Percentiles rank a stretch among this genome's conserved stretches.
phyloP scores from a whole-genome alignment of 2,797 vertebrate species.

The Ceryle rudis region DNA sequence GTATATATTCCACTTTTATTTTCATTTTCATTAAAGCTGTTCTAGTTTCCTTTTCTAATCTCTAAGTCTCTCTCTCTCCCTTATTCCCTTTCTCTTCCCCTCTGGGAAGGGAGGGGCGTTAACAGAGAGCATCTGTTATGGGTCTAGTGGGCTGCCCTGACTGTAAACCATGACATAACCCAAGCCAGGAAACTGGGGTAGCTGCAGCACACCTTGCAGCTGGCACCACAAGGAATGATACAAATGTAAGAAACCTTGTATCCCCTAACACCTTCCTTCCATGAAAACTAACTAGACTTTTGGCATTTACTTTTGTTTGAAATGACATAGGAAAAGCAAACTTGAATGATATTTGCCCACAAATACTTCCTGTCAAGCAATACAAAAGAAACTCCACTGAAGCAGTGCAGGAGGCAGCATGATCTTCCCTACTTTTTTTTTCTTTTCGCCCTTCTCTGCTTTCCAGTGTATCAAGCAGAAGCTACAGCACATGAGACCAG shows the following conservation, averaged over 20 bases:
- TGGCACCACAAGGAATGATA: background rate
- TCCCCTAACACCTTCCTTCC: background rate
- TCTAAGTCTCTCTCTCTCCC: too few relatives aligned
- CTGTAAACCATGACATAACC: too few relatives aligned
- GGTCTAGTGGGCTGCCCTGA: too few relatives aligned
- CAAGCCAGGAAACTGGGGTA: background rate
- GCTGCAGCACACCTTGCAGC: background rate
- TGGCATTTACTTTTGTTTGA: constrained; percentile 12
- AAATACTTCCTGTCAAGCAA: background rate
- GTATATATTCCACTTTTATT: too few relatives aligned
- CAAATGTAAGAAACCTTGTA: background rate
- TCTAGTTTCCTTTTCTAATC: too few relatives aligned
- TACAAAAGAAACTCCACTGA: background rate
- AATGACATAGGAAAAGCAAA: background rate
- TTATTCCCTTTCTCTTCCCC: too few relatives aligned
- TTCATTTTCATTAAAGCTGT: too few relatives aligned
- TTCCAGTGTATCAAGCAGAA: background rate
- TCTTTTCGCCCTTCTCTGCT: background rate
- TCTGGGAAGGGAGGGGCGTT: too few relatives aligned
- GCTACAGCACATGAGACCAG: background rate
- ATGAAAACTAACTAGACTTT: background rate
- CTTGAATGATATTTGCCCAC: background rate
- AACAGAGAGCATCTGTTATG: too few relatives aligned
- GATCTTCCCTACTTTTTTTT: background rate
- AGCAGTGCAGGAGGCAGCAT: background rate